phyloP scores from a whole-genome alignment of 2,888 invertebrate species.

The Tipula helvola region DNA sequence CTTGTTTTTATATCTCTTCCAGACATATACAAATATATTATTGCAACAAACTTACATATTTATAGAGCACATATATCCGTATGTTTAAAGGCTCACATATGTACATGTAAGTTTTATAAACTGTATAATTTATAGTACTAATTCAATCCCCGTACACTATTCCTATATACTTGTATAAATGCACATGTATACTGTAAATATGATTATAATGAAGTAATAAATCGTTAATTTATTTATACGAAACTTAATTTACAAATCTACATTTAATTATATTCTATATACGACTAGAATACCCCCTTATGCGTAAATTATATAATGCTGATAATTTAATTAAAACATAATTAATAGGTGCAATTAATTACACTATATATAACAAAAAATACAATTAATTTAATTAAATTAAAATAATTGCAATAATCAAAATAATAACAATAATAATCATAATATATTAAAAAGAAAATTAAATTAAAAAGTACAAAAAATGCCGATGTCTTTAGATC shows the following conservation, averaged over 20 bases:
- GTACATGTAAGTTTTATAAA: not conserved
- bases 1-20: not conserved
- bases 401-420: not conserved
- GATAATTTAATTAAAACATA: not conserved
- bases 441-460: not conserved
- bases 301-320: not conserved
- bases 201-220: not conserved
- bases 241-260: not conserved
- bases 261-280: not conserved
- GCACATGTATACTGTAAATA: not conserved
- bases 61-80: not conserved
- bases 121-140: not conserved
- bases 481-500: not conserved
- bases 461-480: not conserved
- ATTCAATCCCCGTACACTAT: not conserved
- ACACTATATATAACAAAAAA: not conserved
- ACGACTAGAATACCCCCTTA: not conserved
- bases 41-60: too few relatives aligned
- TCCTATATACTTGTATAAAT: not conserved
- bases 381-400: not conserved
- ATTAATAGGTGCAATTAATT: not conserved
- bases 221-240: not conserved
- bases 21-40: not conserved
- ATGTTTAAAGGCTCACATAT: not conserved
- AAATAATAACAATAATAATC: not conserved